phyloP scores from a whole-genome alignment of 1,140 invertebrate genomes.

The Protaetia brevitarsis region DNA sequence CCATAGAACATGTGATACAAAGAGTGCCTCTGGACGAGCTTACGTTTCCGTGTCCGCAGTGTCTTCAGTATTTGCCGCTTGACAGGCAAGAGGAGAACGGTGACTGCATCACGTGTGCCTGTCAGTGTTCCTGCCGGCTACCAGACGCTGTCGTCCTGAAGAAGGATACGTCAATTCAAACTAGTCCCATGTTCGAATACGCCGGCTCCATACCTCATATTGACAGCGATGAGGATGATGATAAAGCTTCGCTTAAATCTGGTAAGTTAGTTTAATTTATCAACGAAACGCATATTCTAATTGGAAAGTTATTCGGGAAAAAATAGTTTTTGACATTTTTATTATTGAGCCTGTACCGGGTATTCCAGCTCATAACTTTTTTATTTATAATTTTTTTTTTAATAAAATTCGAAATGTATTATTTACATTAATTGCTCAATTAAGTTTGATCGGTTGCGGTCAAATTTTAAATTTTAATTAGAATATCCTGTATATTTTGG shows the following conservation, averaged over 20 bases:
- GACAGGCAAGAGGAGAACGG: conserved; percentile 36
- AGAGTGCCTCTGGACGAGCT: conserved; percentile 64
- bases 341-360: no score
- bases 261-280: conserved; percentile 34
- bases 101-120: conserved; percentile 46
- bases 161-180: conserved; percentile 50
- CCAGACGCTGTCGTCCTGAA: conserved; percentile 37
- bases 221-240: conserved; percentile 68
- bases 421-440: no score
- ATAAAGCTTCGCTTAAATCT: conserved; percentile 50
- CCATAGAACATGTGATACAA: conserved; percentile 65
- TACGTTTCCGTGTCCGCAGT: conserved; percentile 58
- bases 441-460: no score
- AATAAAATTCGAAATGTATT: no score
- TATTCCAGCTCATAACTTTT: no score
- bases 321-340: no score
- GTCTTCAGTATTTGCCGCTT: conserved; percentile 51
- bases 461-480: no score
- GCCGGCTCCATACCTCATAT: conserved; percentile 68
- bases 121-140: conserved; percentile 37
- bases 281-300: no score
- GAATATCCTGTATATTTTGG: no score
- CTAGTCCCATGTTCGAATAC: conserved; percentile 60
- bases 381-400: no score
- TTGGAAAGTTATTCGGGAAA: no score